These are phyloP conservation scores for Pycnomerus fuliginosus DNA, from an alignment of 2,888 invertebrate genomes.

Conservation along the genomic window DNA sequence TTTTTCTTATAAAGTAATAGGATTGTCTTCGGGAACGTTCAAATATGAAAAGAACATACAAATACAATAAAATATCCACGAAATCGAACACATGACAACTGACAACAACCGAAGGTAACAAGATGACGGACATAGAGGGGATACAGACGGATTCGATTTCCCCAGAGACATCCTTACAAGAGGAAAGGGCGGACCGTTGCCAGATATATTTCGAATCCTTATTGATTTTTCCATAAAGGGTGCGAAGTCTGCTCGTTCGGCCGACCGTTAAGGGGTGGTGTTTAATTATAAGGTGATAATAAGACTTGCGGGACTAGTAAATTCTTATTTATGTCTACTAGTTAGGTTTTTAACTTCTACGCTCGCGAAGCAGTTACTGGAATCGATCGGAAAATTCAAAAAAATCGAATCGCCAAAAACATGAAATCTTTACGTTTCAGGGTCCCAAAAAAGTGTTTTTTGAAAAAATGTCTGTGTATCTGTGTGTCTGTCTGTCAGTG, in stretches of 20 bases:
- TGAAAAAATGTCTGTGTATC: too few species aligned
- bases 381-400: too few species aligned
- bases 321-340: too few species aligned
- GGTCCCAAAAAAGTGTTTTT: too few species aligned
- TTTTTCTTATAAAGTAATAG: too few species aligned
- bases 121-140: slow-evolving; percentile 29
- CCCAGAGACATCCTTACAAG: slow-evolving; percentile 25
- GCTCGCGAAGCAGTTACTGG: too few species aligned
- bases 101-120: slow-evolving; percentile 27
- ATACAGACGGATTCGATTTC: slow-evolving; percentile 29
- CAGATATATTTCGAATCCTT: slow-evolving; percentile 24
- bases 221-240: slow-evolving; percentile 30
- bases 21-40: too few species aligned
- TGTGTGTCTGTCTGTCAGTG: too few species aligned
- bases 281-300: slow-evolving; percentile 31
- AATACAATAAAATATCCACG: slow-evolving; percentile 23
- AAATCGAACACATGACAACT: slow-evolving; percentile 25
- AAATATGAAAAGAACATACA: slow-evolving; percentile 7
- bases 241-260: slow-evolving; percentile 10
- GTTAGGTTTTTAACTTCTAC: too few species aligned
- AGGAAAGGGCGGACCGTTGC: slow-evolving; percentile 23
- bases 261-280: slow-evolving; percentile 18
- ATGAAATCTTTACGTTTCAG: too few species aligned
- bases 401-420: too few species aligned
- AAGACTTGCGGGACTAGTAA: slow-evolving; percentile 21